phyloP scores from a whole-genome alignment of 2,113 vertebrate genomes.

The Podarcis cretensis region DNA sequence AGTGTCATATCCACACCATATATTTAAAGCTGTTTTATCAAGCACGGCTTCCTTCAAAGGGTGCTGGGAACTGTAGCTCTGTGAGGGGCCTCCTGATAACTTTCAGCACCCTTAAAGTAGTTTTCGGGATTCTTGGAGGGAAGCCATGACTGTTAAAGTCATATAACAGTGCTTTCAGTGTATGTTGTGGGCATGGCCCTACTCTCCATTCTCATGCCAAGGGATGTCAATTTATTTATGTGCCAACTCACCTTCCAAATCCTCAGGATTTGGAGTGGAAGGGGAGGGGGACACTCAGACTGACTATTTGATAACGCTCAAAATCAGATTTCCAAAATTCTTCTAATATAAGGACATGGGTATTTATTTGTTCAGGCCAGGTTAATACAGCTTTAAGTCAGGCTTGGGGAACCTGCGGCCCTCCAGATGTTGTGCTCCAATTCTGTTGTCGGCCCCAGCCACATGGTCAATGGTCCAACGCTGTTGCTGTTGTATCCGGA shows the following conservation, averaged over 20 bases:
- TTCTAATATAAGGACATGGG: not conserved
- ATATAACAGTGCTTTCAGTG: too few relatives aligned
- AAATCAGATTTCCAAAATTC: slow-evolving; percentile 5
- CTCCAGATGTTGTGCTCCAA: not conserved
- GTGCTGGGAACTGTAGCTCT: too few relatives aligned
- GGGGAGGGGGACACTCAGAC: slow-evolving; percentile 20
- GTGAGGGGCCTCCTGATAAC: too few relatives aligned
- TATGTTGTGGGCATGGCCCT: not conserved
- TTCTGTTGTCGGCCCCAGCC: too few relatives aligned
- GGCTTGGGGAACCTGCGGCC: not conserved
- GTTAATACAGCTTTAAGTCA: slow-evolving; percentile 30
- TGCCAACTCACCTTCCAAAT: not conserved
- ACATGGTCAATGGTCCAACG: not conserved
- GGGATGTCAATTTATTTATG: not conserved
- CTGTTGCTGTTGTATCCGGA: too few relatives aligned
- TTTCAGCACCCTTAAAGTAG: too few relatives aligned
- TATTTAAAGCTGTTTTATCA: too few relatives aligned
- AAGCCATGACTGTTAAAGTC: too few relatives aligned
- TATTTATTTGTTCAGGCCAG: slow-evolving; percentile 6
- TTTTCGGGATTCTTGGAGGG: too few relatives aligned
- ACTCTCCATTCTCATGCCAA: not conserved
- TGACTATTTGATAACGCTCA: slow-evolving; percentile 22
- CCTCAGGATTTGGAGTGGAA: slow-evolving; percentile 25
- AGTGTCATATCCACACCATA: too few relatives aligned
- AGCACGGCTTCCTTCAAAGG: too few relatives aligned